phyloP scores from a whole-genome alignment of 2,113 vertebrate species.

The Pionites leucogaster region DNA sequence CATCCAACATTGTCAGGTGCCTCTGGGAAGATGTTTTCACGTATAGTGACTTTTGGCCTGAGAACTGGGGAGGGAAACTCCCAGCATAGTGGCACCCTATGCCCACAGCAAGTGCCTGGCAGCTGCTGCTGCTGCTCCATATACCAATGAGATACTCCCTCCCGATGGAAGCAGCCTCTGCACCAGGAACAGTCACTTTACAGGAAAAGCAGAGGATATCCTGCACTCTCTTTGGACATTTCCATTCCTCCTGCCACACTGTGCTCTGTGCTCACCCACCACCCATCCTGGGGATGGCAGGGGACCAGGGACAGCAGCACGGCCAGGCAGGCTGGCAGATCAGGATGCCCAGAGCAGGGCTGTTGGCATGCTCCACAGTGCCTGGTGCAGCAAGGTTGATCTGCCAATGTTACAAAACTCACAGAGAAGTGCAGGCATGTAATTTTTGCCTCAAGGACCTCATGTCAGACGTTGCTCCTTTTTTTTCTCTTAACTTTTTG shows the following conservation, averaged over 20 bases:
- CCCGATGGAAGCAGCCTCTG: neutral
- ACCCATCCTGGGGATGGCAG: neutral
- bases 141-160: neutral
- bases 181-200: neutral
- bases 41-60: neutral
- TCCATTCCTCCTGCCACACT: neutral
- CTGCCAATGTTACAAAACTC: neutral
- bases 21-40: neutral
- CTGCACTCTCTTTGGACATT: fast-evolving
- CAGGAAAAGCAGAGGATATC: neutral
- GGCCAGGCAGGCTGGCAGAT: neutral
- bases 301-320: neutral
- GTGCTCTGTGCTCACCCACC: neutral
- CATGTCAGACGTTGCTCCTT: neutral
- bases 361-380: fast-evolving
- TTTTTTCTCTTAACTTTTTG: neutral
- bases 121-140: neutral
- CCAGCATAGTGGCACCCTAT: neutral
- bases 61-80: neutral
- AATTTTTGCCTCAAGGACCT: neutral
- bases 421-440: neutral
- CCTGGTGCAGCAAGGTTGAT: neutral
- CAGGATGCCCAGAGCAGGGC: neutral
- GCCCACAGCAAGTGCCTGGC: fast-evolving
- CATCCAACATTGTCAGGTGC: neutral